Base-by-base conservation (phyloP, 2,113 vertebrate species). In the Callocephalon fimbriatum region DNA sequence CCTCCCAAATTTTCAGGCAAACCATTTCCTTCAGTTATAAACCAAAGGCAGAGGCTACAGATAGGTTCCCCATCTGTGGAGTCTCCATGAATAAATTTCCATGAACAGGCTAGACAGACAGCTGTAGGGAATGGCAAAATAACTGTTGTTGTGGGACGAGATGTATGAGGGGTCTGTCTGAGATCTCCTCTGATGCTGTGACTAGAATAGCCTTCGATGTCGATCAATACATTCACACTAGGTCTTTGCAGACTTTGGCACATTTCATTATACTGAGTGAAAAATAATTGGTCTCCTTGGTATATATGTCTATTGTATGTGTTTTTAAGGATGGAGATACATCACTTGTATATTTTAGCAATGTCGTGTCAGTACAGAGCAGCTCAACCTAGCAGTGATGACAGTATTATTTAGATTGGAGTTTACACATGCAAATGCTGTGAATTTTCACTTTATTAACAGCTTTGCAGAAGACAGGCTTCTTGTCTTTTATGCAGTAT, bases 221-320 rank as follows among this genome's bases (percentile, higher is more conserved):
- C n/a, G 27, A 86, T 92, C 1, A 0, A 84, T 88, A 77, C 1
- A 2, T 48, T 88, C 79, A 38, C 79, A 90, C 20, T 4, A 50
- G 83, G 15, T n/a, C 59, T 29, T 80, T 66, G 83, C 86, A 81
- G 63, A 26, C 37, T 77, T 76, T 88, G 86, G 79, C 50, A 63
- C 23, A 23, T 80, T 80, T 86, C 45, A 38, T 89, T 71, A 63
- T 17, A 71, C 27, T 47, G 67, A 95, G 50, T 86, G 65, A 88
- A 83, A 68, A 95, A 62, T 88, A 91, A 74, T 91, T 71, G 59
- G 79, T 88, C 42, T 96, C 76, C 10, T 20, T 74, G 75, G 71
- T 76, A 26, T 63, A 71, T 59, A 45, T 10, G 22, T 95, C 71
- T 88, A 80, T 63, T 59, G 38, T 86, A 86, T 54, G 54, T 83